Conservation (phyloP, 2,888 invertebrate species). For the Drosophila demipolita region DNA sequence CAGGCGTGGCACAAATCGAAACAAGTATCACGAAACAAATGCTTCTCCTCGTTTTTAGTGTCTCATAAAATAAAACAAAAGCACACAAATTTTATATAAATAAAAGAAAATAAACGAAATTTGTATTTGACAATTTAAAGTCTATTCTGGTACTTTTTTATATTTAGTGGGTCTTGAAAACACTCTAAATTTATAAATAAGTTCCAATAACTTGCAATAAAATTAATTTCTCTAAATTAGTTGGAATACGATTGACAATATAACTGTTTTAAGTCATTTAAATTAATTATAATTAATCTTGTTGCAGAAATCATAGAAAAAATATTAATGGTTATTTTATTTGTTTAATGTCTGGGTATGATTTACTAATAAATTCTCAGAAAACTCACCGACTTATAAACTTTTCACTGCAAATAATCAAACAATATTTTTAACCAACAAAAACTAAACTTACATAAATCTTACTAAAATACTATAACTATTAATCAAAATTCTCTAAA, state of each 20-base stretch:
- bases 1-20: conserved; percentile 64
- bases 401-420: background rate
- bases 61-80: conserved; percentile 27
- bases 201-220: background rate
- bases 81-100: background rate
- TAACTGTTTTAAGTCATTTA: background rate
- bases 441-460: background rate
- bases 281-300: background rate
- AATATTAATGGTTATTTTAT: background rate
- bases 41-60: conserved; percentile 32
- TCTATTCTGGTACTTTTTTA: background rate
- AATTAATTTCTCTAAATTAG: background rate
- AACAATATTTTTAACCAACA: background rate
- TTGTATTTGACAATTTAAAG: conserved; percentile 1
- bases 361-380: background rate
- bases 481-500: background rate
- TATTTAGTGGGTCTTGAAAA: background rate
- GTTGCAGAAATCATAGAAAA: background rate
- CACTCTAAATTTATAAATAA: background rate
- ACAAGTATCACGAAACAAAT: conserved; percentile 48
- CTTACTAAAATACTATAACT: background rate
- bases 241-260: background rate
- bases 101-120: background rate
- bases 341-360: background rate
- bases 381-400: background rate